A percentile compares a stretch with the other conserved stretches of the same genome.
Evolutionary conservation across 2,113 vertebrate genomes (phyloP).

Genomic region (Daphoenositta chrysoptera): DNA sequence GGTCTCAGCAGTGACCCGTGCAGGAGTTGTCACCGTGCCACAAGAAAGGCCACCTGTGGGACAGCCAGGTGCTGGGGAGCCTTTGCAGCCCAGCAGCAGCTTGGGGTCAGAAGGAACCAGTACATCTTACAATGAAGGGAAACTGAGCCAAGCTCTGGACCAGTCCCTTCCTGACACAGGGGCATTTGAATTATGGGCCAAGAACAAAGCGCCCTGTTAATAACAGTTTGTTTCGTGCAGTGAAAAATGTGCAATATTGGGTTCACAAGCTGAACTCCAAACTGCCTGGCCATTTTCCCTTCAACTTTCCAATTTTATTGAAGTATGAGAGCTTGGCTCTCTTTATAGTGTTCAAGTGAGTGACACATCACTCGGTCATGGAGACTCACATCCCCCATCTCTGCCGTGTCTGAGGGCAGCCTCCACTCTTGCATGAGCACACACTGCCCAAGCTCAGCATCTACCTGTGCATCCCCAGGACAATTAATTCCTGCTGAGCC

Average conservation of each 20-base stretch:
- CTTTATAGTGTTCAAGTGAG: background rate
- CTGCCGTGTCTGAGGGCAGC: background rate
- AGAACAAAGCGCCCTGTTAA: slow-evolving; percentile 39
- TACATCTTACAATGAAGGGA: background rate
- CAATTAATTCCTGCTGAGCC: background rate
- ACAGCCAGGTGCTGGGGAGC: background rate
- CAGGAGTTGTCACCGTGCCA: background rate
- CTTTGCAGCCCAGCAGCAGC: background rate
- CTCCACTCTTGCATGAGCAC: background rate
- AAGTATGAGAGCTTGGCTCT: background rate
- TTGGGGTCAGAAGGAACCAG: background rate
- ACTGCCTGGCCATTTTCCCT: slow-evolving; percentile 10
- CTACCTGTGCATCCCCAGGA: background rate
- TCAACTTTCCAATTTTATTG: slow-evolving; percentile 25
- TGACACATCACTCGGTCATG: background rate
- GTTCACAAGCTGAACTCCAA: slow-evolving; percentile 23
- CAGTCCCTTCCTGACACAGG: background rate
- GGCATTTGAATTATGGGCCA: background rate
- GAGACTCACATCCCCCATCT: background rate
- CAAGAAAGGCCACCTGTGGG: background rate
- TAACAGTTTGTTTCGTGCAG: background rate
- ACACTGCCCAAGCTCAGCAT: background rate
- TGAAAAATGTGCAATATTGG: background rate
- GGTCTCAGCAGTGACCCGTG: rapidly evolving
- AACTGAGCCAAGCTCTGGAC: slow-evolving; percentile 23